Evolutionary conservation across 2,113 vertebrate genomes (phyloP), one percentile per base, ranked within the genome.

Genomic region (Hoplias malabaricus): DNA sequence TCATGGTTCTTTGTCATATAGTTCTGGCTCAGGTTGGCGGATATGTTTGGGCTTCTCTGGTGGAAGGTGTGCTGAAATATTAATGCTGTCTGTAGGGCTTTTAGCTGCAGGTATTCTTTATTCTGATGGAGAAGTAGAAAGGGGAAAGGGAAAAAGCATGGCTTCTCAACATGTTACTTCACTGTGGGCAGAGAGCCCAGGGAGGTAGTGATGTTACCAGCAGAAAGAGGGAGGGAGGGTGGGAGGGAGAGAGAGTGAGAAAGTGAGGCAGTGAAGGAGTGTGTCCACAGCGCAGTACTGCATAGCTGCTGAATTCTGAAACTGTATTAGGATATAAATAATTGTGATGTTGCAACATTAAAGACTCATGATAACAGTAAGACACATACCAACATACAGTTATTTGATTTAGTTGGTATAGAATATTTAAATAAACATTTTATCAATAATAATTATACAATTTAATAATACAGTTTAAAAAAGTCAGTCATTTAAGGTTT

Each of bases 41-140:
- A 59, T 69, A 31, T 74, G 40, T 53, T 48, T 10, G 6, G 34
- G 21, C 34, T 27, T 78, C 34, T 68, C 75, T 33, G 46, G 19
- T 27, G 19, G 19, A 80, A 80, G 62, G 61, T 69, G 27, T 56
- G 36, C 73, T 79, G 62, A 79, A 84, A 81, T 73, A 81, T 81
- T 61, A 56, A 84, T 81, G 76, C 13, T 8, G 13, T 54, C 59
- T 75, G 50, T 69, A 63, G 67, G 43, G 73, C 34, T 67, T 65
- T 69, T 65, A 77, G 53, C 48, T 59, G 38, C 43, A 75, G 70
- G 75, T 67, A 46, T n/a, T 31, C 53, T 77, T 27, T 36, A 70
- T 77, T 69, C 27, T 38, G 53, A 53, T 73, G 50, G 14, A 40
- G 33, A 34, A 50, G 59, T 69, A 67, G 73, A 38, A 46, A n/a